Evolutionary conservation across 2,113 vertebrate genomes (phyloP), one percentile per base, ranked within the genome.

Genomic region (Leiothrix lutea): DNA sequence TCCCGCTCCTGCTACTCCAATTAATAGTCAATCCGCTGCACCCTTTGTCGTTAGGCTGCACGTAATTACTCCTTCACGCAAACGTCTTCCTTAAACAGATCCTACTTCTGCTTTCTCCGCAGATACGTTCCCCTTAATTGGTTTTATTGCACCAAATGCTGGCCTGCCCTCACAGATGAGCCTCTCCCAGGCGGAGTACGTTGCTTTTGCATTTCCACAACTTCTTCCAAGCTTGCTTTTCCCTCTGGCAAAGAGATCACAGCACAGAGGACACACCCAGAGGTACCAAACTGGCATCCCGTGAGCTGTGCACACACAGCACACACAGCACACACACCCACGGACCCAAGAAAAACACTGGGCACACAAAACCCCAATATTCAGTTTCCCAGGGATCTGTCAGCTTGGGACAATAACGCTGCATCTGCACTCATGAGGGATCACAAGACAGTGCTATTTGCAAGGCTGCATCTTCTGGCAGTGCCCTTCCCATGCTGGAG

Each of bases 61-160:
- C 71, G 2, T 89, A 91, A 95, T 92, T 96, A 96, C 91, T 73
- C 56, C 79, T 94, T 88, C 87, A 67, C 2, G 7, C 56, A 74
- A 92, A 90, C 17, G 6, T 90, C 94, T 95, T 88, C 86, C 88
- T 93, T 90, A 95, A 94, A 91, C 92, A 90, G 95, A 92, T 80
- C 80, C 86, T n/a, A 36, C 80, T 95, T 94, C 60, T 86, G 64
- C 92, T 84, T 96, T 77, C 85, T 93, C 75, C 5, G 24, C 67
- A 92, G 86, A 88, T 72, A 82, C 70, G 70, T n/a, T 90, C 73
- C 86, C 83, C 2, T 3, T 96, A 86, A 88, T 95, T 87, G 78
- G 67, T 87, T 96, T 95, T 88, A 95, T 71, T 67, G 79, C 87
- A 94, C 83, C 93, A 95, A 97, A 91, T 66, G 91, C 89, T 38